phyloP scores from a whole-genome alignment of 2,113 vertebrate genomes.

The Drymodes brunneopygia region DNA sequence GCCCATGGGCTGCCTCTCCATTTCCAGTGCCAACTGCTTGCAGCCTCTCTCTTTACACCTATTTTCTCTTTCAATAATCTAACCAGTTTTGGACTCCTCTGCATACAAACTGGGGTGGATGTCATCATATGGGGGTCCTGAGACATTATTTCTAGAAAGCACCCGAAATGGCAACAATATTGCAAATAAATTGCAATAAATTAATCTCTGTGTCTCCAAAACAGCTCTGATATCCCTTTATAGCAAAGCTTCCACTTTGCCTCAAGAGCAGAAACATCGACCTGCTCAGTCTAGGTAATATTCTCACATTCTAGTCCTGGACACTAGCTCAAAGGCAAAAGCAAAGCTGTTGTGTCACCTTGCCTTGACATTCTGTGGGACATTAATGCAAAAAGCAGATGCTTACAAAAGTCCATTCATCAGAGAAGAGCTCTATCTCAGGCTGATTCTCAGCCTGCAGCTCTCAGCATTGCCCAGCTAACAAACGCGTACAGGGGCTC shows the following conservation, averaged over 20 bases:
- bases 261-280: accelerated
- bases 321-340: not conserved
- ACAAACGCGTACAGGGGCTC: not conserved
- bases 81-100: not conserved
- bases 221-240: not conserved
- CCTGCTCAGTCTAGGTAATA: not conserved
- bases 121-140: not conserved
- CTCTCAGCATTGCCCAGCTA: not conserved
- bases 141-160: not conserved
- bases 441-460: not conserved
- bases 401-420: not conserved
- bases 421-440: not conserved
- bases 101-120: not conserved
- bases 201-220: not conserved
- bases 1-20: accelerated
- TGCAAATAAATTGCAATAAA: not conserved
- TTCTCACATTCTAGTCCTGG: not conserved
- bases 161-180: not conserved
- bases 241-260: not conserved
- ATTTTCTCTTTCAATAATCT: not conserved
- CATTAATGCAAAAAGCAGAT: not conserved
- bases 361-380: not conserved
- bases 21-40: not conserved
- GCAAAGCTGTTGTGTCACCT: not conserved
- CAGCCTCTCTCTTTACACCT: not conserved